Conservation (phyloP, 2,797 vertebrate species). For the Dromococcyx pavoninus region DNA sequence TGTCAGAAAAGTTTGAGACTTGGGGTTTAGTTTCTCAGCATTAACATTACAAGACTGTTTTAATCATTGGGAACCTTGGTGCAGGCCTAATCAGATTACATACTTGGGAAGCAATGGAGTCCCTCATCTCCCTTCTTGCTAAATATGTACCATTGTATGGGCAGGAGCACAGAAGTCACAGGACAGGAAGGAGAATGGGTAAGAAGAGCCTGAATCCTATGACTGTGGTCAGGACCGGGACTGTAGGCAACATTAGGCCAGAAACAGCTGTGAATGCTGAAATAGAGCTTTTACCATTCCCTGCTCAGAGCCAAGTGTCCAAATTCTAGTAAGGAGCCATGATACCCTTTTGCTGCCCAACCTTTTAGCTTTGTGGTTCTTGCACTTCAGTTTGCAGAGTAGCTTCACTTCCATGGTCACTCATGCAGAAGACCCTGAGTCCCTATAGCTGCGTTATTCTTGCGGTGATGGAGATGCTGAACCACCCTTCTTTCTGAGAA, state of each 20-base stretch:
- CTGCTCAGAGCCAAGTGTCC: not conserved
- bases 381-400: not conserved
- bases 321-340: not conserved
- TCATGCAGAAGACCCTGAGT: not conserved
- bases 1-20: not conserved
- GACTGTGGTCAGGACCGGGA: not conserved
- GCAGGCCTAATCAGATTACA: not conserved
- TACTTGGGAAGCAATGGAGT: not conserved
- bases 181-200: not conserved
- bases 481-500: not conserved
- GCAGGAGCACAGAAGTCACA: not conserved
- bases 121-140: not conserved
- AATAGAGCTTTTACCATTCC: not conserved
- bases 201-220: not conserved
- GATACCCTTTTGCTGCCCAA: not conserved
- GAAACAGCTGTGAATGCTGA: not conserved
- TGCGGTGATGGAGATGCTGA: not conserved
- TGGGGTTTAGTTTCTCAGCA: not conserved
- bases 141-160: not conserved
- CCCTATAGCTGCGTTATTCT: not conserved
- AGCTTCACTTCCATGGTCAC: not conserved
- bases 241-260: not conserved
- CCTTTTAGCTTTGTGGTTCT: not conserved
- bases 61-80: not conserved
- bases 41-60: not conserved